phyloP scores from a whole-genome alignment of 2,797 vertebrate species.

The Ctenosaura bakeri region DNA sequence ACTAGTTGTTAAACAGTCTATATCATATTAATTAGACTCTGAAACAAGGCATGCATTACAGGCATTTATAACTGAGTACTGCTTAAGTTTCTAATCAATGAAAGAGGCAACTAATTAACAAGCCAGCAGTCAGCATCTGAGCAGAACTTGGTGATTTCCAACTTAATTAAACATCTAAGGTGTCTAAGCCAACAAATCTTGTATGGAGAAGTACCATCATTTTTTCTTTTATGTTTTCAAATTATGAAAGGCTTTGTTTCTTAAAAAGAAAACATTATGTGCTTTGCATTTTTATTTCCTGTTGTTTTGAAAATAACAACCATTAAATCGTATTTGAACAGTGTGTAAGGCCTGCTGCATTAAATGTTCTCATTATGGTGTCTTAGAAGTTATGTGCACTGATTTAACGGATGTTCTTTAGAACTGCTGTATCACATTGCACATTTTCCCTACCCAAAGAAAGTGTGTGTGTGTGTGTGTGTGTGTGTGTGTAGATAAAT shows the following conservation, averaged over 20 bases:
- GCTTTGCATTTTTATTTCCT: conserved; percentile 5
- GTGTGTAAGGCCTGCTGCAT: neutral
- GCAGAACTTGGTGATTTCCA: conserved; percentile 75
- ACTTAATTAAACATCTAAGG: conserved; percentile 78
- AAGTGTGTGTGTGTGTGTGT: no score
- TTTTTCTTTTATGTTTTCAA: conserved; percentile 51
- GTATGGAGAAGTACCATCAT: conserved; percentile 60
- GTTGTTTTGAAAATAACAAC: neutral
- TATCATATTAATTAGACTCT: conserved; percentile 75
- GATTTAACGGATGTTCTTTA: neutral
- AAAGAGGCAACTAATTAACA: conserved; percentile 78
- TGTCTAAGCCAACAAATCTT: conserved; percentile 67
- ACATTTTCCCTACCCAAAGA: neutral
- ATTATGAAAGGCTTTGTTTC: conserved; percentile 20
- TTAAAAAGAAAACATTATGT: conserved; percentile 18
- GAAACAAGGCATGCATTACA: conserved; percentile 66
- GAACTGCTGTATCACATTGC: neutral
- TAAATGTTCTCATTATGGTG: neutral
- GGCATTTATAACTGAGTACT: conserved; percentile 65
- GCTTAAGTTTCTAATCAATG: conserved; percentile 77
- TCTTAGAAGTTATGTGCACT: neutral
- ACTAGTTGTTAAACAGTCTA: conserved; percentile 66
- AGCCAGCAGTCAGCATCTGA: conserved; percentile 73
- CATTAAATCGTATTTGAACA: conserved; percentile 7
- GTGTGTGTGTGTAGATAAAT: neutral